Base-by-base conservation (phyloP, 2,797 vertebrate species). In the Bovichtus diacanthus region DNA sequence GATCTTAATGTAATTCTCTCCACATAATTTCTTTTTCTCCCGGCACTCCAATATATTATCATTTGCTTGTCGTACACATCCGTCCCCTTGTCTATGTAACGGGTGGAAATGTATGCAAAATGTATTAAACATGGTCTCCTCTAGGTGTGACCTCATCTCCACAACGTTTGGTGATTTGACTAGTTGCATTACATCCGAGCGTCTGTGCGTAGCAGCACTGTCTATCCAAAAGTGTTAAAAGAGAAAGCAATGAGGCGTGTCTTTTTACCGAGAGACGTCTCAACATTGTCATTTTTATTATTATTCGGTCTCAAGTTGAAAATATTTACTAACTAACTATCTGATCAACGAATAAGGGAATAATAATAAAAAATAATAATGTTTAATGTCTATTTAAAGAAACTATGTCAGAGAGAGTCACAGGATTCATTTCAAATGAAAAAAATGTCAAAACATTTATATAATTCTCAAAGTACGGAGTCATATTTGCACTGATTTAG, bases 41-140 rank as follows among this genome's bases (percentile, higher is more conserved):
- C 16, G 19, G 34, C 34, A 19, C 43, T 67, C 29, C 9, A 11
- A 10, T 44, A 44, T 69, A 6, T 27, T 29, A 27, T 25, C 15
- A 41, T 81, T 78, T 66, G 53, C 34, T 55, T 58, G n/a, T 13
- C n/a, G 5, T 9, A 50, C 23, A 53, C 39, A 47, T 3, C 43
- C 31, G 38, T 16, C 18, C 15, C n/a, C 47, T 18, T 49, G 21
- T 72, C 44, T 65, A 3, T 71, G 36, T 51, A 51, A 55, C 59
- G 13, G 31, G 56, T 51, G 34, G 44, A 62, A 70, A 65, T 23
- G 2, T 25, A 41, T 9, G 43, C 29, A 23, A 21, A n/a, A 62
- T 71, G 55, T 64, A 76, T 78, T 50, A 66, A 75, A 75, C 41
- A 25, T 41, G 10, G 66, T 36, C 44, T 78, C n/a, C 9, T 66